Conservation (phyloP, 2,113 vertebrate species). For the Tupaia tana region DNA sequence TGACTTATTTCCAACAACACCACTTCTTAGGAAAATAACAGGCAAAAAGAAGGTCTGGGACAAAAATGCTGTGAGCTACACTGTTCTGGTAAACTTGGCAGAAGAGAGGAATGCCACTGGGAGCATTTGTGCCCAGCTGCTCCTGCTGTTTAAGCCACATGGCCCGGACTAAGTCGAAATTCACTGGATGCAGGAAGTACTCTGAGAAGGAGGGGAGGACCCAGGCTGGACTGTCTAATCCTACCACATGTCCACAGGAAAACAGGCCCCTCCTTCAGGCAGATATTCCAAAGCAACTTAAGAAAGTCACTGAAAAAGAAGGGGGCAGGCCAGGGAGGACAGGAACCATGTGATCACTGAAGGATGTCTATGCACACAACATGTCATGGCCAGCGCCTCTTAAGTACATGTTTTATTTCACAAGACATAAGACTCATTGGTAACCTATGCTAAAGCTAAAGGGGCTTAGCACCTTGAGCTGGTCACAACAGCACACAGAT, state of each 20-base stretch:
- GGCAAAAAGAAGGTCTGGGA: conserved; percentile 29
- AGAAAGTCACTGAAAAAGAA: conserved; percentile 3
- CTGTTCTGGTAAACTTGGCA: background rate
- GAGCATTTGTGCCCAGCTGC: background rate
- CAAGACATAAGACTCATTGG: background rate
- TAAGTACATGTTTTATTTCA: background rate
- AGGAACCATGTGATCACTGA: background rate
- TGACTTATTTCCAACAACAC: background rate
- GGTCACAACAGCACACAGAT: background rate
- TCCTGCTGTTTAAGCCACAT: background rate
- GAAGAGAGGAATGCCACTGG: background rate
- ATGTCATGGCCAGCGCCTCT: background rate
- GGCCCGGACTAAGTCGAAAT: background rate
- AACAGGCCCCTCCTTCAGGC: background rate
- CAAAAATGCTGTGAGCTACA: background rate
- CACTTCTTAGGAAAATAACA: background rate
- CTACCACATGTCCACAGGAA: background rate
- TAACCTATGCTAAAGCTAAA: background rate
- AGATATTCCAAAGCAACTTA: background rate
- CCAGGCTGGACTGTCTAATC: background rate
- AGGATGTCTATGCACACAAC: background rate
- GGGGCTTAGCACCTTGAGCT: background rate
- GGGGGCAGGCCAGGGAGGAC: background rate
- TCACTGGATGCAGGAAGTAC: background rate
- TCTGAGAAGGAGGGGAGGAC: background rate